A percentile compares a stretch with the other conserved stretches of the same genome.
phyloP scores from a whole-genome alignment of 2,888 invertebrate genomes.

The Drosophila pseudotakahashii region DNA sequence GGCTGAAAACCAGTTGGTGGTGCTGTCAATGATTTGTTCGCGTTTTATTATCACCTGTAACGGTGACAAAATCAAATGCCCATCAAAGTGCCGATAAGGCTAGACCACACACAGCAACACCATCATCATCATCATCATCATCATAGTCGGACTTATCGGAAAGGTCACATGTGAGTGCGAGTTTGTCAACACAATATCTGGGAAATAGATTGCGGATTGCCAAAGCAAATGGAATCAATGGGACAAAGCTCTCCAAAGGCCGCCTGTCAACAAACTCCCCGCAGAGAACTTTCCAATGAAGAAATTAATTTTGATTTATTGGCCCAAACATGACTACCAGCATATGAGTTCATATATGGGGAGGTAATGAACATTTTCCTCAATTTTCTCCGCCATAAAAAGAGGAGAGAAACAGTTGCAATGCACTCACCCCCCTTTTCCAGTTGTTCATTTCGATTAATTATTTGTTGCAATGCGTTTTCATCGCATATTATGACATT shows the following conservation, averaged over 20 bases:
- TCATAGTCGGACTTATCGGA: slow-evolving; percentile 48
- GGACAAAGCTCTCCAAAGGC: slow-evolving; percentile 10
- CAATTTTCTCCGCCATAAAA: slow-evolving; percentile 14
- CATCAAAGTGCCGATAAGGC: slow-evolving; percentile 51
- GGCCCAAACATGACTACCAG: slow-evolving; percentile 41
- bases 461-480: slow-evolving; percentile 68
- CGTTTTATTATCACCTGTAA: slow-evolving; percentile 49
- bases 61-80: slow-evolving; percentile 33
- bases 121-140: slow-evolving; percentile 1
- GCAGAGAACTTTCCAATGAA: slow-evolving; percentile 36
- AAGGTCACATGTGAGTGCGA: slow-evolving; percentile 52
- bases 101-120: slow-evolving; percentile 43
- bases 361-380: slow-evolving; percentile 33
- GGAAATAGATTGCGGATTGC: slow-evolving; percentile 41
- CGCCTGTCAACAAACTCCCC: slow-evolving; percentile 20
- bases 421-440: slow-evolving; percentile 15
- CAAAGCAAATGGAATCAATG: slow-evolving; percentile 34
- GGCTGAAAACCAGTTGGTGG: slow-evolving; percentile 34
- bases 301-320: slow-evolving; percentile 73
- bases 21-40: slow-evolving; percentile 34
- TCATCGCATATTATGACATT: slow-evolving; percentile 74
- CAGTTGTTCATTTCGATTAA: slow-evolving; percentile 59
- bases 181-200: slow-evolving; percentile 24
- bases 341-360: slow-evolving; percentile 23
- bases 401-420: slow-evolving; percentile 22